Conservation (phyloP, 2,888 invertebrate genomes). For the Melieria picta region DNA sequence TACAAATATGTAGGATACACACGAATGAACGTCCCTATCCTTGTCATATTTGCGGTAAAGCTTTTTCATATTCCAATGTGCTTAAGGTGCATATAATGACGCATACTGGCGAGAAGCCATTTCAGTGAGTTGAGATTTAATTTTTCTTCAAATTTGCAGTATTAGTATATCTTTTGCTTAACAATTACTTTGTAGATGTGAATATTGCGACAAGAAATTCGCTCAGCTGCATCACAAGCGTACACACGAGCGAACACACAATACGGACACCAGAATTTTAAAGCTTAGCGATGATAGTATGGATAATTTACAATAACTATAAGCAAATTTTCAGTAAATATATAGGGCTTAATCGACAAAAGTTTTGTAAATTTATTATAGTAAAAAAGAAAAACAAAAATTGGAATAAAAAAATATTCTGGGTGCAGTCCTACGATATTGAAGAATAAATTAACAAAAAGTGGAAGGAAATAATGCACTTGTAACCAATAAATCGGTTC, state of each 20-base stretch:
- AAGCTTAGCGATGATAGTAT: too few species aligned
- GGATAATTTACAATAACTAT: too few species aligned
- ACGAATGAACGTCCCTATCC: conserved; percentile 61
- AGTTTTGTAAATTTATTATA: too few species aligned
- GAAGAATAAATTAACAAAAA: too few species aligned
- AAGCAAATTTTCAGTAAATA: too few species aligned
- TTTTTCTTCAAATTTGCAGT: background rate
- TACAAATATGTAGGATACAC: conserved; percentile 51
- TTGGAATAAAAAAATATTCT: too few species aligned
- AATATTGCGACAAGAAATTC: conserved; percentile 53
- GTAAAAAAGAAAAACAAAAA: too few species aligned
- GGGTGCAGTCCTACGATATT: too few species aligned
- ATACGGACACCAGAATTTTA: background rate
- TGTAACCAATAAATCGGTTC: too few species aligned
- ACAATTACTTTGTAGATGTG: conserved; percentile 47
- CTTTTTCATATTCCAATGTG: conserved; percentile 58
- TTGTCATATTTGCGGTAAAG: conserved; percentile 55
- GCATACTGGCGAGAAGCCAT: conserved; percentile 62
- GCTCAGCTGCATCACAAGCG: conserved; percentile 60
- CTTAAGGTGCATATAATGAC: conserved; percentile 58
- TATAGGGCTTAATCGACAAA: too few species aligned
- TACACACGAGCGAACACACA: conserved; percentile 50
- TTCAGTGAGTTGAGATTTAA: conserved; percentile 41
- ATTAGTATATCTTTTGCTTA: background rate
- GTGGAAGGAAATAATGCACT: too few species aligned